These are phyloP conservation scores for Aegotheles bennettii DNA, from an alignment of 2,113 vertebrate genomes.

Conservation along the genomic window DNA sequence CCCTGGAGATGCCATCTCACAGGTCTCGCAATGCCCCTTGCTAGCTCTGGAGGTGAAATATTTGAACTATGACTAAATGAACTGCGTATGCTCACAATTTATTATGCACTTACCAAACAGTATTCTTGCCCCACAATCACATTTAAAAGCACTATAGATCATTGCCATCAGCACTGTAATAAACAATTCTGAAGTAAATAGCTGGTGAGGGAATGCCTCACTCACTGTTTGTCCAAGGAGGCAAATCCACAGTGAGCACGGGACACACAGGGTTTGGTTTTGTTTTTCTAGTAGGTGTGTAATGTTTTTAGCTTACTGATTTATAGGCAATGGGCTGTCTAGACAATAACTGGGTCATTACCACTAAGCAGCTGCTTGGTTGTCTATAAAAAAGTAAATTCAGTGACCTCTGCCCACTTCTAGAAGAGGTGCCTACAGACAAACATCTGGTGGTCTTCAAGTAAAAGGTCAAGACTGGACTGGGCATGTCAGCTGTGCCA, in stretches of 20 bases:
- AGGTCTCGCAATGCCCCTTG: not conserved
- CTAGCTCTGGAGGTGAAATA: not conserved
- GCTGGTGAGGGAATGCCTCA: not conserved
- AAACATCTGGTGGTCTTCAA: not conserved
- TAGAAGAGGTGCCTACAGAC: not conserved
- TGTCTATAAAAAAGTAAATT: not conserved
- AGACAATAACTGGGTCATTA: not conserved
- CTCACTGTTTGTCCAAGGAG: conserved; percentile 6
- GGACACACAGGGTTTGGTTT: not conserved
- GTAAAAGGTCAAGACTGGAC: not conserved
- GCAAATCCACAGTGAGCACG: not conserved
- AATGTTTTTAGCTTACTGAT: not conserved
- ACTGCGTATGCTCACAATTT: not conserved
- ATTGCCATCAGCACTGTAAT: not conserved
- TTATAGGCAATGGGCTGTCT: not conserved
- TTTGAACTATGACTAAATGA: not conserved
- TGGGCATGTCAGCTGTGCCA: not conserved
- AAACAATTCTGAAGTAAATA: not conserved
- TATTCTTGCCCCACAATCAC: not conserved
- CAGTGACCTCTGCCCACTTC: not conserved
- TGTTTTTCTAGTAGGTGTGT: conserved; percentile 5
- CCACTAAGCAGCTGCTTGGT: not conserved
- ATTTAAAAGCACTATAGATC: not conserved
- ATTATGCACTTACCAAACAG: not conserved
- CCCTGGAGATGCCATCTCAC: not conserved